phyloP scores from a whole-genome alignment of 2,888 invertebrate species.

The Bombyx huttoni region DNA sequence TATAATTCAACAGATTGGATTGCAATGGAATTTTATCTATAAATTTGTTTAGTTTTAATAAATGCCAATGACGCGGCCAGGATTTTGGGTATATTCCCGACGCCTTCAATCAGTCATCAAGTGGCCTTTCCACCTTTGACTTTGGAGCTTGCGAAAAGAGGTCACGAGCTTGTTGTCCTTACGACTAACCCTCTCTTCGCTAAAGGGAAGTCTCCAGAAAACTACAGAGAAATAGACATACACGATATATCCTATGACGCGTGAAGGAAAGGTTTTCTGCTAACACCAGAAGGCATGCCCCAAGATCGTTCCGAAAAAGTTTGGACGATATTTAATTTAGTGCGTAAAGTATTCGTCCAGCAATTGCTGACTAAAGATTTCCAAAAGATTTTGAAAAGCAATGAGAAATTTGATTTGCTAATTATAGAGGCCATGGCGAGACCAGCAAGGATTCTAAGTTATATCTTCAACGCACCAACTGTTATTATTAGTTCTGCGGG shows the following conservation, averaged over 20 bases:
- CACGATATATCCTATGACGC: constrained; percentile 22
- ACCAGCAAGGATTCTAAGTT: background rate
- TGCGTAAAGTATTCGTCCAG: too few species aligned
- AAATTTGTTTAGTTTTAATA: background rate
- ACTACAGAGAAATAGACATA: constrained; percentile 43
- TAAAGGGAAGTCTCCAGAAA: constrained; percentile 19
- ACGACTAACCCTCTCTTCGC: constrained; percentile 37
- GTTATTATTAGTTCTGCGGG: too few species aligned
- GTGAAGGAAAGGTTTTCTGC: constrained; percentile 13
- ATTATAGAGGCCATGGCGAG: background rate
- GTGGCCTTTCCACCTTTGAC: constrained; percentile 35
- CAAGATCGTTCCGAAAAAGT: too few species aligned
- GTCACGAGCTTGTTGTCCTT: constrained; percentile 43
- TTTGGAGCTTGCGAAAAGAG: constrained; percentile 34
- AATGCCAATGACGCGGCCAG: constrained; percentile 16
- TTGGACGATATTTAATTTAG: too few species aligned
- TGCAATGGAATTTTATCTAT: background rate
- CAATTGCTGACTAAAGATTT: too few species aligned
- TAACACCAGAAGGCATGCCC: too few species aligned
- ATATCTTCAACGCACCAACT: background rate
- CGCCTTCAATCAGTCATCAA: constrained; percentile 50
- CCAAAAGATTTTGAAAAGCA: too few species aligned
- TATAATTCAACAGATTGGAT: too few species aligned
- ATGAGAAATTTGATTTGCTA: too few species aligned
- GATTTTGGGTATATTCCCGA: constrained; percentile 37